Base-by-base conservation (phyloP, 2,113 vertebrate species). In the Mystacornis crossleyi region DNA sequence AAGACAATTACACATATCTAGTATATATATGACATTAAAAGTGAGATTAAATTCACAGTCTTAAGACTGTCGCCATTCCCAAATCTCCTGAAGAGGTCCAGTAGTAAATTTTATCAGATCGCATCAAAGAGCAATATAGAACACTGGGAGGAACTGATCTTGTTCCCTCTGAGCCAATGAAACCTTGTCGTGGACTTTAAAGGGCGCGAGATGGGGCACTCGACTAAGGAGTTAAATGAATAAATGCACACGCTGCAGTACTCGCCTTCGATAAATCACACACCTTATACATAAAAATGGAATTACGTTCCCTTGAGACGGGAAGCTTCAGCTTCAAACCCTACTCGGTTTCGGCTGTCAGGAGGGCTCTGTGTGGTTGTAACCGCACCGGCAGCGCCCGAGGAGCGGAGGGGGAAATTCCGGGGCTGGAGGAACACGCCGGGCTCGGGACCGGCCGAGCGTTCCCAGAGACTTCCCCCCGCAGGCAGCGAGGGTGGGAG, bases 401-500 rank as follows among this genome's bases (percentile, higher is more conserved):
- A 42, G 15, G 29, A 92, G 36, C 21, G 12, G 29, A 34, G 45
- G 14, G 51, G 11, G 4, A 31, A 42, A 50, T 18, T 28, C 15
- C 15, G 14, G 31, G 18, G 1, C 0, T 29, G 18, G 31, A 8
- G 8, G 18, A 18, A 8, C 25, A 10, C 11, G 6, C 19, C 26
- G 13, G 50, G 14, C 8, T 42, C 50, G 5, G 65, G 83, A 28
- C 58, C 4, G 64, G 33, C 40, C n/a, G 40, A 23, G 38, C 1
- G 1, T 0, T 66, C 45, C 24, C 10, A 6, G 18, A 4, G 19
- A 25, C 8, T 6, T 10, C 1, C 2, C 51, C 45, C 28, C 5
- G 25, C 60, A 6, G 28, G 42, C 31, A 45, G 78, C 1, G 4
- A 6, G 13, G 4, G 45, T 15, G 55, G 60, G 20, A 33, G 65